phyloP scores from a whole-genome alignment of 53 echinoderm and acorn worm species.

The Antedon mediterranea region DNA sequence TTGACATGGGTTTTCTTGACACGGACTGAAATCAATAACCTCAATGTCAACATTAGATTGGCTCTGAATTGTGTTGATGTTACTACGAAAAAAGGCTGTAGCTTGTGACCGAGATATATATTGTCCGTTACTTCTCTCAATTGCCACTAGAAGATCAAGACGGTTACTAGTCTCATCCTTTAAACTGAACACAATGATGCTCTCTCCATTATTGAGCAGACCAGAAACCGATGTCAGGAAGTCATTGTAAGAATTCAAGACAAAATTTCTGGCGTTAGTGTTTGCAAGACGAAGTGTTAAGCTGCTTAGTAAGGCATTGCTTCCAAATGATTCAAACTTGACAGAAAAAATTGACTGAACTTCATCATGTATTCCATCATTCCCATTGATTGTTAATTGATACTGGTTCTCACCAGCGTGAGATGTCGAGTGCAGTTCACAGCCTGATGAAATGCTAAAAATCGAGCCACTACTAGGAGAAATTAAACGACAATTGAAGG shows the following conservation, averaged over 20 bases:
- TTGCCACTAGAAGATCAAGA: constrained; percentile 53
- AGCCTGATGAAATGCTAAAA: constrained; percentile 58
- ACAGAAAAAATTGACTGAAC: constrained; percentile 59
- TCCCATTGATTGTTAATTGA: constrained; percentile 38
- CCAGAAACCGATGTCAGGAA: constrained; percentile 56
- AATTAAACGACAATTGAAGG: constrained; percentile 48
- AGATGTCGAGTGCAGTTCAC: constrained; percentile 37
- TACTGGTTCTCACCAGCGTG: constrained; percentile 42
- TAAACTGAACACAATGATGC: constrained; percentile 48
- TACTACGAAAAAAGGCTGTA: constrained; percentile 31
- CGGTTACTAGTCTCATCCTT: constrained; percentile 28
- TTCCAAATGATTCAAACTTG: constrained; percentile 53
- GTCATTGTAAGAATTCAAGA: constrained; percentile 41
- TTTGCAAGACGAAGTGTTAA: constrained; percentile 49
- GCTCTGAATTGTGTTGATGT: constrained; percentile 52
- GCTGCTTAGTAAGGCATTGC: constrained; percentile 52
- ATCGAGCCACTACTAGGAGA: constrained; percentile 36
- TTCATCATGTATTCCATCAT: constrained; percentile 58
- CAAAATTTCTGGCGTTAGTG: constrained; percentile 41
- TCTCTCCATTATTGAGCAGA: constrained; percentile 43
- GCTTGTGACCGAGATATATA: constrained; percentile 40
- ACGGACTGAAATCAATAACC: constrained; percentile 56
- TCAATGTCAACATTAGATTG: constrained; percentile 52
- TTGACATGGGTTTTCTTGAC: constrained; percentile 45
- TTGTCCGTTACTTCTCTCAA: constrained; percentile 35